A percentile compares a stretch with the other conserved stretches of the same genome.
Evolutionary conservation across 1,140 invertebrate species (phyloP).

Genomic region (Zelostemma sp.): DNA sequence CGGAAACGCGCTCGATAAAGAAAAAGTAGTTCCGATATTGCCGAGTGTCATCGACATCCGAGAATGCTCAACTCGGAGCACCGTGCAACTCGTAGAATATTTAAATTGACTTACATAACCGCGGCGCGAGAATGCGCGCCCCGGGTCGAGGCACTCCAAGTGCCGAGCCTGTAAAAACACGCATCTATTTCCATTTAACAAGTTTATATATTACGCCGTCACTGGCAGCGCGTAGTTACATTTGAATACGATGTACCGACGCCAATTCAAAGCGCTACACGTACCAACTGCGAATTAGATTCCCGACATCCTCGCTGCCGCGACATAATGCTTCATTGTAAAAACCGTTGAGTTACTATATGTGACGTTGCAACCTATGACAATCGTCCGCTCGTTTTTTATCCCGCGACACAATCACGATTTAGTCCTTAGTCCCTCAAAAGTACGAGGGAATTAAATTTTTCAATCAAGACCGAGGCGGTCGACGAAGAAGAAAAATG

Average conservation of each 20-base stretch:
- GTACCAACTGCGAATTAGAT: conserved; percentile 57
- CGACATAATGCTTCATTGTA: conserved; percentile 32
- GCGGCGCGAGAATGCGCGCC: conserved; percentile 38
- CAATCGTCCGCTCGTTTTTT: neutral
- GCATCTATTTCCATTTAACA: conserved; percentile 71
- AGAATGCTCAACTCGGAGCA: conserved; percentile 53
- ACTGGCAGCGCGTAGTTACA: conserved; percentile 67
- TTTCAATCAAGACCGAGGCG: neutral
- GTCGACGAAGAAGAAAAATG: conserved; percentile 39
- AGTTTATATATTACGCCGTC: conserved; percentile 69
- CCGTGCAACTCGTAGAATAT: conserved; percentile 53
- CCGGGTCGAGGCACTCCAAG: conserved; percentile 45
- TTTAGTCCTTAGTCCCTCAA: no score
- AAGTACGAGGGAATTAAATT: no score
- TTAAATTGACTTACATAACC: conserved; percentile 69
- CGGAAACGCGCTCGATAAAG: neutral
- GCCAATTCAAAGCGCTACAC: conserved; percentile 56
- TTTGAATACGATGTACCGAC: conserved; percentile 69
- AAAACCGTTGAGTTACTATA: conserved; percentile 19
- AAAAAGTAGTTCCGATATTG: neutral
- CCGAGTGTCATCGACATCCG: conserved; percentile 36
- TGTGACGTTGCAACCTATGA: neutral
- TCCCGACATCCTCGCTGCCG: conserved; percentile 35
- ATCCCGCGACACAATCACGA: neutral
- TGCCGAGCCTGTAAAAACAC: conserved; percentile 66